A percentile compares a stretch with the other conserved stretches of the same genome.
phyloP scores from a whole-genome alignment of 2,113 vertebrate genomes.

The Leiothrix lutea region DNA sequence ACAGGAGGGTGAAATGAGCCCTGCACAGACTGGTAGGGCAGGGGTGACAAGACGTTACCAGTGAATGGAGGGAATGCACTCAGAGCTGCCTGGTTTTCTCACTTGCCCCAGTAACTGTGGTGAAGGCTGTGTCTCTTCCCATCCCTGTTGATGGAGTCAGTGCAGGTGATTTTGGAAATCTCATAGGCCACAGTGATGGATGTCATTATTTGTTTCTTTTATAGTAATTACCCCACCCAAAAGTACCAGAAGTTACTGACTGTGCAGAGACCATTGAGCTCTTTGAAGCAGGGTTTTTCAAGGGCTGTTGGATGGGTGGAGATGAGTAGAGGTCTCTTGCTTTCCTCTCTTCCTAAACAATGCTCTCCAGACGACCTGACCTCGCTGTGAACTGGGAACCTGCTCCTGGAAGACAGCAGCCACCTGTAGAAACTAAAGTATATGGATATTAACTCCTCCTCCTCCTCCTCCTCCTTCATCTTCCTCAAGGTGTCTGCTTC shows the following conservation, averaged over 20 bases:
- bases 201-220: neutral
- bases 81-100: neutral
- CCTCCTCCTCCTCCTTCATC: neutral
- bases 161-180: neutral
- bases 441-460: neutral
- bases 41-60: neutral
- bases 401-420: neutral
- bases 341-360: neutral
- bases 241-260: neutral
- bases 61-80: neutral
- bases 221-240: accelerated
- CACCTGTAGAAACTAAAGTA: neutral
- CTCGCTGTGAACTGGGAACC: neutral
- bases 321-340: neutral
- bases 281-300: neutral
- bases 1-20: neutral
- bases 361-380: neutral
- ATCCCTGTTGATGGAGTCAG: accelerated
- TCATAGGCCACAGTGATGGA: neutral
- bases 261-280: accelerated
- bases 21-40: neutral
- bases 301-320: neutral
- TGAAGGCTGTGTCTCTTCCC: neutral
- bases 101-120: neutral
- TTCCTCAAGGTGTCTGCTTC: neutral